Conservation (phyloP, 2,797 vertebrate species). For the Chiloscyllium punctatum region DNA sequence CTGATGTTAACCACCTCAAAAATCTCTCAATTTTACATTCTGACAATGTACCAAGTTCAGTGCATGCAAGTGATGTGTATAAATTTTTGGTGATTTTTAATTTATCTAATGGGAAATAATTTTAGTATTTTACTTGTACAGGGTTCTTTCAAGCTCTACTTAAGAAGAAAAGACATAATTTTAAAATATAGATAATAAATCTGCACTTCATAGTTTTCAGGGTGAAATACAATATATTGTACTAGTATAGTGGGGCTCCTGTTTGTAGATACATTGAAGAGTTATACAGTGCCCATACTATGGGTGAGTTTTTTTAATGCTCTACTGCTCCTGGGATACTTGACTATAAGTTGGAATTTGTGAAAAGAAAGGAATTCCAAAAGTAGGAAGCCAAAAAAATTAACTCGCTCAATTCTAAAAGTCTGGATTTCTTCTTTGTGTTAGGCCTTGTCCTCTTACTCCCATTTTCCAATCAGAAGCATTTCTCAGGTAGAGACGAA, state of each 20-base stretch:
- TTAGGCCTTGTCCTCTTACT: background rate
- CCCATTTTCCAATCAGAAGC: background rate
- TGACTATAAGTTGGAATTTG: background rate
- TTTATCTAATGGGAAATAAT: background rate
- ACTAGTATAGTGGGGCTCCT: background rate
- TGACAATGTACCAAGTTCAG: background rate
- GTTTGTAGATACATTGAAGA: background rate
- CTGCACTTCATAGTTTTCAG: background rate
- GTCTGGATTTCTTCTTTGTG: background rate
- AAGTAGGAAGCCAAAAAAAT: conserved; percentile 6
- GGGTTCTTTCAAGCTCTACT: background rate
- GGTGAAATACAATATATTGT: background rate
- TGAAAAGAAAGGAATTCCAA: background rate
- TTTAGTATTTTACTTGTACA: background rate
- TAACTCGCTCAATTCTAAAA: background rate
- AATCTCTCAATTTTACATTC: conserved; percentile 6
- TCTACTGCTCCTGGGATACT: background rate
- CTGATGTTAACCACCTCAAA: background rate
- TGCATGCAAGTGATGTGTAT: background rate
- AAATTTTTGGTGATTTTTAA: background rate
- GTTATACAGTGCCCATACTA: background rate
- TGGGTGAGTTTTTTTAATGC: conserved; percentile 1
- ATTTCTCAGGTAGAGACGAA: conserved; percentile 33
- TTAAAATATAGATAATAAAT: background rate
- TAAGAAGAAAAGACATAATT: background rate